These are phyloP conservation scores for Meloe dianella DNA, from an alignment of 2,888 invertebrate genomes.

Conservation along the genomic window DNA sequence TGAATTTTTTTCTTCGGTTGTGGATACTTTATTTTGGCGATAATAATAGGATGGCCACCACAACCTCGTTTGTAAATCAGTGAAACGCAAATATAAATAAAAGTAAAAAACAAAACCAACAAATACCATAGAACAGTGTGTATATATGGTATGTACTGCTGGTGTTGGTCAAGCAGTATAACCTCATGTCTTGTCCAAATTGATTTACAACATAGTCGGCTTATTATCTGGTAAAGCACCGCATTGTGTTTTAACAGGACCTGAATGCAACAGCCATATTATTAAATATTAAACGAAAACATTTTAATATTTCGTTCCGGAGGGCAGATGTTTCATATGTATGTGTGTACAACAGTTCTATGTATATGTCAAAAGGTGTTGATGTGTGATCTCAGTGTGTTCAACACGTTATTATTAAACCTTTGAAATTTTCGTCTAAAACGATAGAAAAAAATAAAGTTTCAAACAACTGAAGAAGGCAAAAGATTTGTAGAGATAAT, in stretches of 20 bases:
- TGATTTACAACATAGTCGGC: conserved; percentile 55
- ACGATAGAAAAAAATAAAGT: background rate
- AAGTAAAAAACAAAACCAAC: background rate
- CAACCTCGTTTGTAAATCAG: conserved; percentile 8
- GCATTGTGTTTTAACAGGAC: conserved; percentile 52
- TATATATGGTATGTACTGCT: background rate
- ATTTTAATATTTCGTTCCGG: conserved; percentile 55
- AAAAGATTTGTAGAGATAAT: background rate
- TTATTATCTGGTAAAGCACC: conserved; percentile 57
- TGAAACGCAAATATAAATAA: conserved; percentile 2
- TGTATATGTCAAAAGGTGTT: conserved; percentile 52
- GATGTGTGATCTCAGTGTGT: conserved; percentile 42
- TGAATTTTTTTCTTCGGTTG: background rate
- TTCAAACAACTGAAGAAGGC: background rate
- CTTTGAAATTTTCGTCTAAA: conserved; percentile 1
- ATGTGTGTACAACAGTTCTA: conserved; percentile 36
- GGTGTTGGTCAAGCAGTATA: conserved; percentile 13
- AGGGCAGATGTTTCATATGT: conserved; percentile 48
- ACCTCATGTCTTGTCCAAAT: conserved; percentile 31
- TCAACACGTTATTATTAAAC: conserved; percentile 45
- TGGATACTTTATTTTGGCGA: conserved; percentile 1
- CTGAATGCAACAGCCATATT: conserved; percentile 49
- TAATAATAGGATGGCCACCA: conserved; percentile 10
- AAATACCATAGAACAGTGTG: background rate
- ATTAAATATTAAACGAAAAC: conserved; percentile 57